A percentile compares a stretch with the other conserved stretches of the same genome.
Conservation (phyloP, 2,113 vertebrate genomes). For the Nerophis ophidion region DNA sequence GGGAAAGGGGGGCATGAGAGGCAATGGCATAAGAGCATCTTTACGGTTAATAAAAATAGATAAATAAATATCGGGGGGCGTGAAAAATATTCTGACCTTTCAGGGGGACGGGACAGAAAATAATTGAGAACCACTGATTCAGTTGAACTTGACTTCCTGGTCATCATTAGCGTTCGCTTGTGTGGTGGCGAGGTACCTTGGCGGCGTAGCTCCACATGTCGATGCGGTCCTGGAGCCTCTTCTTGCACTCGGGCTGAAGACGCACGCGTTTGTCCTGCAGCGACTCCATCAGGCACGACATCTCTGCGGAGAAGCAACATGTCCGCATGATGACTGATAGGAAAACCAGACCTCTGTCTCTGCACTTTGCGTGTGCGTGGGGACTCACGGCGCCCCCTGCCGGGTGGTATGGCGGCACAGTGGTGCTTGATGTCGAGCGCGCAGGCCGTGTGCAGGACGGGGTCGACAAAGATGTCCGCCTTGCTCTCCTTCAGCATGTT, state of each 20-base stretch:
- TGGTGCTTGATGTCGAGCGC: slow-evolving; percentile 97
- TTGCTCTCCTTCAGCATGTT: slow-evolving; percentile 99
- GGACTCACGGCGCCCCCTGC: slow-evolving; percentile 88
- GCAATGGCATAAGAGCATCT: too few species aligned
- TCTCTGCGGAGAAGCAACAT: slow-evolving; percentile 71
- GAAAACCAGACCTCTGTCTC: too few species aligned
- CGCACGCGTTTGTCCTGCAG: slow-evolving; percentile 94
- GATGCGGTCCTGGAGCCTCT: slow-evolving; percentile 92
- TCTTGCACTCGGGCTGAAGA: slow-evolving; percentile 95
- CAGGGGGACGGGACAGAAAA: too few species aligned
- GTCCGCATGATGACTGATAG: too few species aligned
- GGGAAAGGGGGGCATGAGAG: too few species aligned
- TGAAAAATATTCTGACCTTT: too few species aligned
- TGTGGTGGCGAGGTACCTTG: slow-evolving; percentile 72
- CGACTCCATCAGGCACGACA: slow-evolving; percentile 97
- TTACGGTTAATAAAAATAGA: too few species aligned
- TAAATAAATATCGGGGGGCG: too few species aligned
- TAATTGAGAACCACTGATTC: too few species aligned
- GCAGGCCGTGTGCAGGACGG: slow-evolving; percentile 94
- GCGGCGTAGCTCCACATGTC: slow-evolving; percentile 99
- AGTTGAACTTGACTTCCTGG: too few species aligned
- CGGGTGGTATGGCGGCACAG: slow-evolving; percentile 92
- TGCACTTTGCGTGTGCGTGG: not conserved
- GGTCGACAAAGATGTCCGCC: slow-evolving; percentile 97
- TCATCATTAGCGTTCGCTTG: not conserved